A percentile compares a stretch with the other conserved stretches of the same genome.
These are phyloP conservation scores for Zeugodacus cucurbitae DNA, from an alignment of 1,140 invertebrate genomes.

Conservation along the genomic window DNA sequence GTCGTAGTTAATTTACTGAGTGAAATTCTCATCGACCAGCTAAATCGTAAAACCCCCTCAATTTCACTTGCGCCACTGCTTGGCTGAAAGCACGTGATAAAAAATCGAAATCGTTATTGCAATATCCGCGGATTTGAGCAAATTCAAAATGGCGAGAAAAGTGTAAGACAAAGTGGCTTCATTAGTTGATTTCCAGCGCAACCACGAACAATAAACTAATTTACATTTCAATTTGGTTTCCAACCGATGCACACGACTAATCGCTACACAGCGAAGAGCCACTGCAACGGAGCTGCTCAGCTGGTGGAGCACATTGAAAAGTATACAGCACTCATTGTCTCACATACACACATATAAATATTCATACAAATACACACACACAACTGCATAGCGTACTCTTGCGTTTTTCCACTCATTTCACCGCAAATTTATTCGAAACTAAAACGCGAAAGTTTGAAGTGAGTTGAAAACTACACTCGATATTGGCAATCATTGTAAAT, in stretches of 20 bases:
- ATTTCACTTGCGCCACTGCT: no score
- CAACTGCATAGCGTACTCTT: neutral
- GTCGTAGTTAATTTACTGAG: neutral
- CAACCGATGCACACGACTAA: neutral
- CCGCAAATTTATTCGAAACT: conserved; percentile 16
- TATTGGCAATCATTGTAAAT: conserved; percentile 38
- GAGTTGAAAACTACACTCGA: conserved; percentile 23
- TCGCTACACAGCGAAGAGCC: neutral
- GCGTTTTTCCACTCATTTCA: neutral
- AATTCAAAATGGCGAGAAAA: neutral
- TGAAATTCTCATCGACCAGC: neutral
- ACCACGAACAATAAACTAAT: conserved; percentile 32
- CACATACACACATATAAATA: neutral
- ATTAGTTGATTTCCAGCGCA: conserved; percentile 26
- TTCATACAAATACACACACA: neutral
- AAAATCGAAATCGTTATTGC: neutral
- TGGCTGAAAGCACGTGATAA: neutral
- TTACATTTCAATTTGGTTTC: conserved; percentile 32
- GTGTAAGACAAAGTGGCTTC: conserved; percentile 29
- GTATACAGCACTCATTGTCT: neutral
- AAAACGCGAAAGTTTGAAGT: neutral
- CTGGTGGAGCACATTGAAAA: neutral
- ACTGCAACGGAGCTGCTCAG: neutral
- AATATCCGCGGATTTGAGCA: neutral
- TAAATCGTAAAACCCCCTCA: neutral